Evolutionary conservation across 2,888 invertebrate species (phyloP).

Genomic region (Tuta absoluta): DNA sequence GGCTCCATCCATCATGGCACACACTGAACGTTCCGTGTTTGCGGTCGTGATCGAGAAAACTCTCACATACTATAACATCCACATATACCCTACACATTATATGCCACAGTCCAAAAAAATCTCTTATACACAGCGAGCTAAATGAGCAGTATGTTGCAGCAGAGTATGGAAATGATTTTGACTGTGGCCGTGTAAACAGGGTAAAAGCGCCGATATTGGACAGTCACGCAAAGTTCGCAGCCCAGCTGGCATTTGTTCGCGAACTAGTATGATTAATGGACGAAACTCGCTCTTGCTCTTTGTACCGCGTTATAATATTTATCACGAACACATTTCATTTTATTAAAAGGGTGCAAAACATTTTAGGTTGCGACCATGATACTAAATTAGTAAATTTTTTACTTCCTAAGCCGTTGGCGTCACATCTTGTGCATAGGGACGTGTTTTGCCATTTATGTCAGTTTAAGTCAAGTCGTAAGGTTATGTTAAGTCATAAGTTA

Average conservation of each 20-base stretch:
- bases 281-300: conserved; percentile 54
- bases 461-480: too few relatives aligned
- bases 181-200: conserved; percentile 38
- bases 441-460: too few relatives aligned
- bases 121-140: background rate
- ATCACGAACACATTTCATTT: conserved; percentile 42
- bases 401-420: background rate
- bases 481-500: too few relatives aligned
- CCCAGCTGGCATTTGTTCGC: conserved; percentile 58
- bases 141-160: conserved; percentile 13
- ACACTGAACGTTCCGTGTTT: conserved; percentile 42
- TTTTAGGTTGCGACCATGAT: conserved; percentile 30
- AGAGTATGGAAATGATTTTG: conserved; percentile 28
- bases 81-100: conserved; percentile 35
- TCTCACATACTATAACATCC: conserved; percentile 32
- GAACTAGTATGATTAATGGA: conserved; percentile 67
- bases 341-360: conserved; percentile 38
- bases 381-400: background rate
- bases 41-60: conserved; percentile 45
- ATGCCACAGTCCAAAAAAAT: conserved; percentile 25
- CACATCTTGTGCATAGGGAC: too few relatives aligned
- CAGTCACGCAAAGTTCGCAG: conserved; percentile 50
- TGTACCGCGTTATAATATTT: conserved; percentile 51
- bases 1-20: conserved; percentile 50
- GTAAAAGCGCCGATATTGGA: conserved; percentile 48